Evolutionary conservation across 2,797 vertebrate genomes (phyloP).

Genomic region (Neoniphon sammara): DNA sequence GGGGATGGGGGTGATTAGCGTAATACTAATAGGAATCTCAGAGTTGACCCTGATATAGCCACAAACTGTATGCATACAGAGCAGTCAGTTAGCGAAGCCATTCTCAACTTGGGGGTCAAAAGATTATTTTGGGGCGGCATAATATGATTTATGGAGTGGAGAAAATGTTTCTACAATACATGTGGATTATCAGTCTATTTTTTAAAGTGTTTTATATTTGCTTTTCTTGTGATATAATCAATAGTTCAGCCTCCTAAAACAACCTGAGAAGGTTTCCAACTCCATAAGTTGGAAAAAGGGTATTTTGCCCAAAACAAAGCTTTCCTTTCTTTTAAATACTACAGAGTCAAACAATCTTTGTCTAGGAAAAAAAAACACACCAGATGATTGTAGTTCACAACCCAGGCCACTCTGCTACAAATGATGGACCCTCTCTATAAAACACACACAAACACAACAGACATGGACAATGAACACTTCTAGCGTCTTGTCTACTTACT

Average conservation of each 20-base stretch:
- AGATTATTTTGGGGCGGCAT: too few relatives aligned
- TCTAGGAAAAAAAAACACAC: not conserved
- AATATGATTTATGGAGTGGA: not conserved
- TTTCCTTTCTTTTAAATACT: not conserved
- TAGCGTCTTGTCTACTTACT: slow-evolving; percentile 63
- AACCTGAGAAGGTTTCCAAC: too few relatives aligned
- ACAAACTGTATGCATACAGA: not conserved
- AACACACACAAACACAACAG: slow-evolving; percentile 1
- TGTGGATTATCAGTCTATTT: too few relatives aligned
- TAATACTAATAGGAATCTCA: slow-evolving; percentile 20
- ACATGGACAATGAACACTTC: not conserved
- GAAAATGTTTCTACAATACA: too few relatives aligned
- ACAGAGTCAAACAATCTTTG: not conserved
- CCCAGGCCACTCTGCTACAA: too few relatives aligned
- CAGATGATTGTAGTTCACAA: not conserved
- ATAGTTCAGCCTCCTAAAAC: too few relatives aligned
- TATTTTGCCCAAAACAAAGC: too few relatives aligned
- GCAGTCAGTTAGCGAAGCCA: not conserved
- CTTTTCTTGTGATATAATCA: too few relatives aligned
- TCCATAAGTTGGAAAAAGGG: too few relatives aligned
- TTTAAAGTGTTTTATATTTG: too few relatives aligned
- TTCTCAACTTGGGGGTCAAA: not conserved
- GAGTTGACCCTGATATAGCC: slow-evolving; percentile 3
- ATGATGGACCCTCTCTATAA: not conserved
- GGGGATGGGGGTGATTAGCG: slow-evolving; percentile 14